A percentile compares a stretch with the other conserved stretches of the same genome.
phyloP scores from a whole-genome alignment of 2,797 vertebrate genomes.

The Chanos chanos region DNA sequence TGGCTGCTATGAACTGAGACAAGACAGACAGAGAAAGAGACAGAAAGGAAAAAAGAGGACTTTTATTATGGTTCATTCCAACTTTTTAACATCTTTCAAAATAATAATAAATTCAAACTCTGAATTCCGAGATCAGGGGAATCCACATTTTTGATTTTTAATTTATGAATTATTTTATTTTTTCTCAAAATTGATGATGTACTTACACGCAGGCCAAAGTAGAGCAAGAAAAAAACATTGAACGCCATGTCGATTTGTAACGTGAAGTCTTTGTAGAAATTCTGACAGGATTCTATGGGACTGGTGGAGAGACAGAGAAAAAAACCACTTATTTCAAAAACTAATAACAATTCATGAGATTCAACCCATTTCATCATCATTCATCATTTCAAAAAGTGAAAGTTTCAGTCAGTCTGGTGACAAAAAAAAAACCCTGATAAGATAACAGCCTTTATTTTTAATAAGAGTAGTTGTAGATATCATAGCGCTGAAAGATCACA shows the following conservation, averaged over 20 bases:
- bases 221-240: conserved; percentile 99
- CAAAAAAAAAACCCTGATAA: too few species aligned
- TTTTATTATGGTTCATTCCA: not conserved
- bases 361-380: not conserved
- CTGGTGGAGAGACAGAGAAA: conserved; percentile 68
- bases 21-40: not conserved
- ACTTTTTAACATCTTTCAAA: too few species aligned
- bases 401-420: too few species aligned
- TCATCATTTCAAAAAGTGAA: too few species aligned
- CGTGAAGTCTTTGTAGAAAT: conserved; percentile 99
- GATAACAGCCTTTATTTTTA: too few species aligned
- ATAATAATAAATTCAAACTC: too few species aligned
- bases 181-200: not conserved
- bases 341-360: not conserved
- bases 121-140: too few species aligned
- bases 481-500: too few species aligned
- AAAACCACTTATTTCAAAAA: not conserved
- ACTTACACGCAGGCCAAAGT: conserved; percentile 98
- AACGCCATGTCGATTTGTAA: conserved; percentile 99
- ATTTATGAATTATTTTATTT: not conserved
- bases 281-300: conserved; percentile 99
- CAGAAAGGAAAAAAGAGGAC: not conserved
- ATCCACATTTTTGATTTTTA: too few species aligned
- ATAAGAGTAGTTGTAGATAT: too few species aligned
- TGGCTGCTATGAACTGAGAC: conserved; percentile 92